Evolutionary conservation across 1,140 invertebrate species (phyloP).

Genomic region (Diorhabda sublineata): DNA sequence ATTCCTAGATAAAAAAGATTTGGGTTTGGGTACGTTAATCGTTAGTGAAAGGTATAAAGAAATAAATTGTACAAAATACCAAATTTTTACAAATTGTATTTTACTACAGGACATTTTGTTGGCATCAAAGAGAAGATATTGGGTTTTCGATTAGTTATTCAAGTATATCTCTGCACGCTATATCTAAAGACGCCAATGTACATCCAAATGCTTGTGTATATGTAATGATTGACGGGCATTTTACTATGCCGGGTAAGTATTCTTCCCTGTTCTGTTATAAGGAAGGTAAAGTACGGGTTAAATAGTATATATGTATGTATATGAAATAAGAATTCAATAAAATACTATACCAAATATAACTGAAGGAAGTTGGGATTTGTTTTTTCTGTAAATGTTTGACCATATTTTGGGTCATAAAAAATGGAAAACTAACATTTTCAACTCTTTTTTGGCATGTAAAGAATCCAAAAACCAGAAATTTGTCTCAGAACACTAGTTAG

Average conservation of each 20-base stretch:
- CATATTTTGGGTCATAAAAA: no score
- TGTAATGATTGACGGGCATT: slow-evolving; percentile 62
- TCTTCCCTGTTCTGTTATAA: background rate
- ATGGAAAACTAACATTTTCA: no score
- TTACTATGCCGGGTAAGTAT: slow-evolving; percentile 53
- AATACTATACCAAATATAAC: no score
- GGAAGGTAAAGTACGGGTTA: background rate
- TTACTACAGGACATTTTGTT: slow-evolving; percentile 59
- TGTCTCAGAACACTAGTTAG: no score
- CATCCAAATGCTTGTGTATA: slow-evolving; percentile 68
- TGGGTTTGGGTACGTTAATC: slow-evolving; percentile 42
- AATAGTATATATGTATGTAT: no score
- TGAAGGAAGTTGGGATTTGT: no score
- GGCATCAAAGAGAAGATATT: slow-evolving; percentile 55
- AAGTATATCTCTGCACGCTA: slow-evolving; percentile 69
- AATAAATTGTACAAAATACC: slow-evolving; percentile 13
- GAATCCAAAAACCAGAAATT: no score
- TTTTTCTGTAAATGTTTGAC: no score
- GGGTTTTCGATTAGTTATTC: slow-evolving; percentile 72
- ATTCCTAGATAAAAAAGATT: slow-evolving; percentile 40
- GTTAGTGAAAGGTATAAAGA: slow-evolving; percentile 40
- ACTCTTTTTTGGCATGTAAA: no score
- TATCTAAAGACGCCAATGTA: slow-evolving; percentile 61
- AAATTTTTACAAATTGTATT: slow-evolving; percentile 10
- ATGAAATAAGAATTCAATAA: no score